Evolutionary conservation across 37 sponge, comb jelly and placozoan genomes (phyloP).

Genomic region (Spongilla lacustris): DNA sequence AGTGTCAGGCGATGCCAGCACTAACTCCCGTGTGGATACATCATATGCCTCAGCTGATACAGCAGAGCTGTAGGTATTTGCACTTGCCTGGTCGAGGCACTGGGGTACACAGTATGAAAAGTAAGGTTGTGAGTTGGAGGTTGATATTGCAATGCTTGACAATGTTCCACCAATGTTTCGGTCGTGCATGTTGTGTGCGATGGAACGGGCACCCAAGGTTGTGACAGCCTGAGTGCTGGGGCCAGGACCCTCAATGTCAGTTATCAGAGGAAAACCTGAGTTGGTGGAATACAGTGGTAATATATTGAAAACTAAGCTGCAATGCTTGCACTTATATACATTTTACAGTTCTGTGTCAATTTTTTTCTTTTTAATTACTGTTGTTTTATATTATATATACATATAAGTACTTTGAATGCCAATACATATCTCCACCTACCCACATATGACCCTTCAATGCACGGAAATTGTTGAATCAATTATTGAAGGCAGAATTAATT

Average conservation of each 20-base stretch:
- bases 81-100: constrained; percentile 56
- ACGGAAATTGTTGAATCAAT: no score
- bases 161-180: constrained; percentile 36
- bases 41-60: constrained; percentile 37
- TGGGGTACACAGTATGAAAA: constrained; percentile 53
- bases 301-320: no score
- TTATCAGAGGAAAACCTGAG: constrained; percentile 47
- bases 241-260: constrained; percentile 58
- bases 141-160: constrained; percentile 28
- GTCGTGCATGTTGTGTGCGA: constrained; percentile 36
- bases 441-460: no score
- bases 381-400: no score
- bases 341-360: no score
- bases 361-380: no score
- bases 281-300: background rate
- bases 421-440: no score
- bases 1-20: constrained; percentile 31
- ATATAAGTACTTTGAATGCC: no score
- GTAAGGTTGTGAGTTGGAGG: constrained; percentile 19
- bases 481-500: no score
- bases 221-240: constrained; percentile 15
- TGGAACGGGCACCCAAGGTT: constrained; percentile 63
- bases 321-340: no score
- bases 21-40: constrained; percentile 30
- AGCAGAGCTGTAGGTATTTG: constrained; percentile 24